Percentiles rank a stretch among this genome's conserved stretches.
Conservation (phyloP, 2,113 vertebrate genomes). For the Beaufortia kweichowensis region DNA sequence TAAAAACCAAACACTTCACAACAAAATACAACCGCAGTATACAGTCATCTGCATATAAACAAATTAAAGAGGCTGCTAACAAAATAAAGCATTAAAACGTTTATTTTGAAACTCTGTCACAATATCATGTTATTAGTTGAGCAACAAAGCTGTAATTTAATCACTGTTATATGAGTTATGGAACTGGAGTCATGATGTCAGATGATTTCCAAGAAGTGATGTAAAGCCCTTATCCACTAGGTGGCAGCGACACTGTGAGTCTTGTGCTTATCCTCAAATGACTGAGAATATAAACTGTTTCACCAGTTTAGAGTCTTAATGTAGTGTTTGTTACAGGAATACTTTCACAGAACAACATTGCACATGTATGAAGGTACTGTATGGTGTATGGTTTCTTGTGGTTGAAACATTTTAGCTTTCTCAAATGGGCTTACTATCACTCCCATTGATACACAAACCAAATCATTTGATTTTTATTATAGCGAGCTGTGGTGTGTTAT, state of each 20-base stretch:
- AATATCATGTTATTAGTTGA: neutral
- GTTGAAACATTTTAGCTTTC: constrained; percentile 2
- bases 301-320: constrained; percentile 22
- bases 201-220: constrained; percentile 1
- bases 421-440: neutral
- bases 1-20: no score
- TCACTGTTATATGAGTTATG: neutral
- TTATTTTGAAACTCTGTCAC: neutral
- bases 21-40: no score
- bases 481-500: constrained; percentile 25
- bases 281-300: constrained; percentile 1
- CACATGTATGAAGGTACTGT: neutral
- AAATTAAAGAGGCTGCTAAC: no score
- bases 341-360: constrained; percentile 20
- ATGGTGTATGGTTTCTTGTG: neutral
- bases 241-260: constrained; percentile 21
- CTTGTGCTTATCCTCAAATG: constrained; percentile 9
- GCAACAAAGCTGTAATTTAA: neutral
- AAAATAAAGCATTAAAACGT: no score
- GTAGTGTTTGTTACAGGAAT: constrained; percentile 36
- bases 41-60: no score
- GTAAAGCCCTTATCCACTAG: constrained; percentile 18
- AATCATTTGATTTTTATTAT: constrained; percentile 27
- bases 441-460: neutral
- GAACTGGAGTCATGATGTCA: neutral